A percentile compares a stretch with the other conserved stretches of the same genome.
Conservation (phyloP, 2,113 vertebrate species). For the Dicentrarchus labrax region DNA sequence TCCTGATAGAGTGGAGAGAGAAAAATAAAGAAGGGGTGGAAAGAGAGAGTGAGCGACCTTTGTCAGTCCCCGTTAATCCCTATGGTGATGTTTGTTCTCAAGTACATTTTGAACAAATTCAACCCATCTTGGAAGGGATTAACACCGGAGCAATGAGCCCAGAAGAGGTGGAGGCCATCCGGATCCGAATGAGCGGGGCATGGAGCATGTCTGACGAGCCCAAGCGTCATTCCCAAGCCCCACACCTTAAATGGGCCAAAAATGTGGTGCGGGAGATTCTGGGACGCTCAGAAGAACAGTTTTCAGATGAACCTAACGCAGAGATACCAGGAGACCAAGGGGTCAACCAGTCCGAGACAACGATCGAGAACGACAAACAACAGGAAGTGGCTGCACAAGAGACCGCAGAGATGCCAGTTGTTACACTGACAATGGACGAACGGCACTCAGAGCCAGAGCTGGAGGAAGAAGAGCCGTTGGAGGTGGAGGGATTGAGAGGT, state of each 20-base stretch:
- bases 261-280: conserved; percentile 79
- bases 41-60: background rate
- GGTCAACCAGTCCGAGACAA: background rate
- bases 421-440: conserved; percentile 16
- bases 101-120: conserved; percentile 41
- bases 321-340: background rate
- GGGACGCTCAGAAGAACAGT: conserved; percentile 68
- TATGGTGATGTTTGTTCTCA: conserved; percentile 11
- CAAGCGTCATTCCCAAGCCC: conserved; percentile 79
- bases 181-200: conserved; percentile 65
- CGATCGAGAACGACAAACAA: background rate
- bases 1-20: conserved; percentile 76
- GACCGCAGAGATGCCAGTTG: conserved; percentile 18
- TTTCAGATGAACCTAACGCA: conserved; percentile 16
- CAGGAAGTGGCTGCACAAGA: conserved; percentile 16
- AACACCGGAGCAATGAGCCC: conserved; percentile 55
- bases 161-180: conserved; percentile 74
- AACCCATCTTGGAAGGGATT: conserved; percentile 47
- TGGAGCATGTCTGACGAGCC: conserved; percentile 68
- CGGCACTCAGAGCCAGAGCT: conserved; percentile 36
- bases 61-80: conserved; percentile 26
- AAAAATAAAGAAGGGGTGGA: conserved; percentile 27
- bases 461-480: conserved; percentile 58
- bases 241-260: conserved; percentile 85
- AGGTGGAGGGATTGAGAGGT: conserved; percentile 75